These are phyloP conservation scores for Mastigias papua DNA, from an alignment of 30 jellyfish, hydroid and myxozoan genomes.

Conservation along the genomic window DNA sequence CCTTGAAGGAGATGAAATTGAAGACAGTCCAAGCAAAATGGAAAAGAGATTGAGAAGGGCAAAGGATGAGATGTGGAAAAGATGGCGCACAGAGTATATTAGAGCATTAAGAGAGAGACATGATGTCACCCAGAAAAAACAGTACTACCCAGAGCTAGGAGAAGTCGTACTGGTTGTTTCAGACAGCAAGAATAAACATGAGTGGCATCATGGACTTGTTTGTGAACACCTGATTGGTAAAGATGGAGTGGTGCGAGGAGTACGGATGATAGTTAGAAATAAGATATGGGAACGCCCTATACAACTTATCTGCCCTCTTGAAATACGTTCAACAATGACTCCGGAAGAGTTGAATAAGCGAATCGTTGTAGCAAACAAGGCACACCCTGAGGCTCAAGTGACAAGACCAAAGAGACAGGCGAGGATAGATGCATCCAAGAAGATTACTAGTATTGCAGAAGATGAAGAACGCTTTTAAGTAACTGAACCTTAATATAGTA, in stretches of 20 bases:
- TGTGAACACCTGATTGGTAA: constrained; percentile 62
- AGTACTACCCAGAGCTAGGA: constrained; percentile 46
- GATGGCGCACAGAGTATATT: constrained; percentile 57
- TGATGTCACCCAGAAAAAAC: constrained; percentile 57
- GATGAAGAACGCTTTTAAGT: constrained; percentile 17
- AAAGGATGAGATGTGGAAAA: constrained; percentile 55
- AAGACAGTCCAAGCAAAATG: constrained; percentile 26
- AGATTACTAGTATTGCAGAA: constrained; percentile 30
- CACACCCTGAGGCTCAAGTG: constrained; percentile 19
- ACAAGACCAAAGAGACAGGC: constrained; percentile 50
- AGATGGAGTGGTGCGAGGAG: constrained; percentile 66
- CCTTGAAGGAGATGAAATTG: constrained; percentile 16
- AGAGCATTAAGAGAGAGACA: constrained; percentile 67
- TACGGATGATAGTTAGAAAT: constrained; percentile 57
- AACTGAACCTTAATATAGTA: constrained; percentile 12
- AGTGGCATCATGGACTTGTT: constrained; percentile 70
- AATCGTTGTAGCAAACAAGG: constrained; percentile 35
- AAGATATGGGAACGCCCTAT: constrained; percentile 66
- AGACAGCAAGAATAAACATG: constrained; percentile 57
- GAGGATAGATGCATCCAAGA: constrained; percentile 3
- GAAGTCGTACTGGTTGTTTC: constrained; percentile 59
- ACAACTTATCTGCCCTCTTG: constrained; percentile 63
- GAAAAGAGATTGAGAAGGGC: constrained; percentile 44
- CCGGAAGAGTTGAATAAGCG: constrained; percentile 46
- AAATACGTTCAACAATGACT: constrained; percentile 33